Base-by-base conservation (phyloP, 2,113 vertebrate species). In the Hypanus sabinus region DNA sequence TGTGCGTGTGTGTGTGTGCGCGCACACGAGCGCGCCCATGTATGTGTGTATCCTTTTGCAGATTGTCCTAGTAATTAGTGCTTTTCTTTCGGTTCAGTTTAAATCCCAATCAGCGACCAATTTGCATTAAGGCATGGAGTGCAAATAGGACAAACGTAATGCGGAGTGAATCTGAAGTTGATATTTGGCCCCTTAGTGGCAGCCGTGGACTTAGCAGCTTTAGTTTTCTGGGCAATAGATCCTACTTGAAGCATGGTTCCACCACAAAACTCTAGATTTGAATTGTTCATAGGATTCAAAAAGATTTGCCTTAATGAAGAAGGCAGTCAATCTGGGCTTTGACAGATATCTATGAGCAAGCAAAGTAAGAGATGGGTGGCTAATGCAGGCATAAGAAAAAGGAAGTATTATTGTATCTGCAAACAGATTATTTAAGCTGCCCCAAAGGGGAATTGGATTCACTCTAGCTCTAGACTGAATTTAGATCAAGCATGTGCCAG, bases 41-140 rank as follows among this genome's bases (percentile, higher is more conserved):
- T 46, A 3, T 9, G 27, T 68, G 30, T 68, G 33, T 93, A 38
- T 71, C 68, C 22, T 73, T 71, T 73, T 93, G 30, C 60, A 65
- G 60, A 68, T 90, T 24, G n/a, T 93, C 90, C 68, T 93, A 24
- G 36, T 71, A 71, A 27, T 20, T 65, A 9, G n/a, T 73, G n/a
- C 68, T 33, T 71, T 20, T 36, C 30, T 93, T 20, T 68, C 2
- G 5, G 90, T 93, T 73, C 20, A 38, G 65, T 93, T 71, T 68
- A 90, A 90, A 68, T 90, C 87, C 87, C 33, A 87, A 90, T 90
- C 85, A 33, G 55, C 83, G n/a, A 70, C 68, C 90, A 46, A 71
- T 93, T 93, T 93, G 90, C 90, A 71, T 73, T 71, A 16, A 70
- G 90, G 90, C 90, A 93, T 93, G 90, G 68, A 93, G 33, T 93